Evolutionary conservation across 1,140 invertebrate species (phyloP).

Genomic region (Mactra quadrangularis): DNA sequence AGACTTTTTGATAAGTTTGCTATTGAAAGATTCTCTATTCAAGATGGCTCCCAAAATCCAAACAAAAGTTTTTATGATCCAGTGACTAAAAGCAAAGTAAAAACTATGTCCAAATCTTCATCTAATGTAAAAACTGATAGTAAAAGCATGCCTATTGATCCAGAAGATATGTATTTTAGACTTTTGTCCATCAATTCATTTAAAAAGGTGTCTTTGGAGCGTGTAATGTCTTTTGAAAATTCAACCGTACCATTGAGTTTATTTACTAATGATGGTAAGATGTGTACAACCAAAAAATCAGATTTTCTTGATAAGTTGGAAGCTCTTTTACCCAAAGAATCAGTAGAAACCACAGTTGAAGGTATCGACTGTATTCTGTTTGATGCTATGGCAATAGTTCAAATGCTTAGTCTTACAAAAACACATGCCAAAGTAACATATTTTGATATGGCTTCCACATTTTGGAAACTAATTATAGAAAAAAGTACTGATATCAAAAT

Average conservation of each 20-base stretch:
- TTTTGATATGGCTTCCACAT: not conserved
- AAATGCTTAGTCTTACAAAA: not conserved
- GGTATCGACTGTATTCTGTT: not conserved
- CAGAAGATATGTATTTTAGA: constrained; percentile 9
- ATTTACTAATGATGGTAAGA: constrained; percentile 2
- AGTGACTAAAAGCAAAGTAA: constrained; percentile 20
- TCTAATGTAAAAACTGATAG: not conserved
- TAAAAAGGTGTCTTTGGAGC: constrained; percentile 23
- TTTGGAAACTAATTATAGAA: not conserved
- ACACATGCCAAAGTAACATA: not conserved
- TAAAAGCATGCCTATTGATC: not conserved
- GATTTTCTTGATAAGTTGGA: constrained; percentile 22
- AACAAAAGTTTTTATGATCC: not conserved
- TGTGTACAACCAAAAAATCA: constrained; percentile 3
- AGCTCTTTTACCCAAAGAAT: not conserved
- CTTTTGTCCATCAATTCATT: constrained; percentile 15
- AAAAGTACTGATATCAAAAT: not conserved
- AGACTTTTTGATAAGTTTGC: not conserved
- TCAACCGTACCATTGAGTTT: constrained; percentile 16
- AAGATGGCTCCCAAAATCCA: not conserved
- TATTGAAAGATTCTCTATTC: not conserved
- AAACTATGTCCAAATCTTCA: constrained; percentile 20
- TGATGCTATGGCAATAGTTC: constrained; percentile 12
- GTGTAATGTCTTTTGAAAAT: constrained; percentile 34
- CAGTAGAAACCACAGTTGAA: not conserved